These are phyloP conservation scores for Malacoctenus gilli DNA, from an alignment of 2,797 vertebrate genomes.

Conservation along the genomic window DNA sequence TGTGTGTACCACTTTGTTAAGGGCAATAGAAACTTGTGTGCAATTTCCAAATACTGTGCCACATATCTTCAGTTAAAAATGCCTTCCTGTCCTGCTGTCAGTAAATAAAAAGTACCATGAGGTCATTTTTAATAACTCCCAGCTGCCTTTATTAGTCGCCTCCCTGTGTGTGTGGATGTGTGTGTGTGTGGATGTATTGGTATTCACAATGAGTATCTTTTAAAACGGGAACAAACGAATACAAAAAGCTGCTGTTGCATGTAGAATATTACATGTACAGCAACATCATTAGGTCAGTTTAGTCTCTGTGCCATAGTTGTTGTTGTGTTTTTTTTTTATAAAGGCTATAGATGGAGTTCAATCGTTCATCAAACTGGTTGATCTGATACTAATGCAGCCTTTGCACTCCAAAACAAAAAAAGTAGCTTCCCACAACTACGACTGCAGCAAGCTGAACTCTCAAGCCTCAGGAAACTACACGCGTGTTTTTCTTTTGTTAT, in stretches of 20 bases:
- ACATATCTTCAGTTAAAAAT: constrained; percentile 61
- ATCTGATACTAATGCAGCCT: too few species aligned
- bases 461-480: too few species aligned
- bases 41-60: constrained; percentile 75
- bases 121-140: constrained; percentile 48
- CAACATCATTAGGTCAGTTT: too few species aligned
- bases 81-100: constrained; percentile 58
- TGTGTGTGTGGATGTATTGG: background rate
- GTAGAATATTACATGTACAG: too few species aligned
- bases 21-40: constrained; percentile 61
- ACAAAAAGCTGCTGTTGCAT: background rate
- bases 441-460: too few species aligned
- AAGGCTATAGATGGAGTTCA: too few species aligned
- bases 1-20: constrained; percentile 57
- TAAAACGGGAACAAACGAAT: background rate
- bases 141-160: constrained; percentile 28
- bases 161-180: background rate
- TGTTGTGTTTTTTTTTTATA: too few species aligned
- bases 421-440: too few species aligned
- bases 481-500: too few species aligned
- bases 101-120: constrained; percentile 69
- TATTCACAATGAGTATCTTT: background rate
- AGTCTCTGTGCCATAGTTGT: too few species aligned
- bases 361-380: too few species aligned
- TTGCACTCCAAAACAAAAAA: too few species aligned